These are phyloP conservation scores for Pterobdella sp. DNA, from an alignment of 2,888 invertebrate genomes.

Conservation along the genomic window DNA sequence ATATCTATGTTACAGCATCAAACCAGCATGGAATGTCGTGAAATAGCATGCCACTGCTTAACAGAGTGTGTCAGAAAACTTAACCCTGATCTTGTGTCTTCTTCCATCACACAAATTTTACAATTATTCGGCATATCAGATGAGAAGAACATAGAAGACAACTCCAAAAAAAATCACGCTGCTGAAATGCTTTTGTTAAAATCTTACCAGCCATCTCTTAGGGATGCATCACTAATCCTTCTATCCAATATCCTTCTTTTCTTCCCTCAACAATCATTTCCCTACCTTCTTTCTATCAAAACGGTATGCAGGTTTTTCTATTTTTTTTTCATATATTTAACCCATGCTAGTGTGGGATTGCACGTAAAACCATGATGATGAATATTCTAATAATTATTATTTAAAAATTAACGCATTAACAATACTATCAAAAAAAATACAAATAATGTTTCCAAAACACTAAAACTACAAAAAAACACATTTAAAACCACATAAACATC, in stretches of 20 bases:
- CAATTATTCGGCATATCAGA: not conserved
- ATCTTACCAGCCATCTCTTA: not conserved
- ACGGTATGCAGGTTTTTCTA: no score
- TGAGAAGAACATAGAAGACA: no score
- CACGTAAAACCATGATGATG: no score
- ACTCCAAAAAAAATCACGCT: not conserved
- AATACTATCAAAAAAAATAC: no score
- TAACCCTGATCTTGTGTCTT: not conserved
- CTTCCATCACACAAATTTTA: not conserved
- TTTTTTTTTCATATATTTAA: no score
- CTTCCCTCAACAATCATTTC: not conserved
- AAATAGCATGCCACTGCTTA: constrained; percentile 22
- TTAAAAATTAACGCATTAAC: no score
- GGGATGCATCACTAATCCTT: not conserved
- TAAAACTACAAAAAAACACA: no score
- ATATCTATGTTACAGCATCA: not conserved
- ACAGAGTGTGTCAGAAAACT: constrained; percentile 20
- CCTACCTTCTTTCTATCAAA: not conserved
- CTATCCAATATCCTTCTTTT: not conserved
- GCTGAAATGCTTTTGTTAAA: not conserved
- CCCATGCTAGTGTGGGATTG: no score
- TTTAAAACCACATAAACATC: no score
- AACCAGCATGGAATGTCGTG: not conserved
- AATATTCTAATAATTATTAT: no score
- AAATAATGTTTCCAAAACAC: no score